Evolutionary conservation across 2,113 vertebrate species (phyloP), one percentile per base, ranked within the genome.

Genomic region (Oryzias celebensis): DNA sequence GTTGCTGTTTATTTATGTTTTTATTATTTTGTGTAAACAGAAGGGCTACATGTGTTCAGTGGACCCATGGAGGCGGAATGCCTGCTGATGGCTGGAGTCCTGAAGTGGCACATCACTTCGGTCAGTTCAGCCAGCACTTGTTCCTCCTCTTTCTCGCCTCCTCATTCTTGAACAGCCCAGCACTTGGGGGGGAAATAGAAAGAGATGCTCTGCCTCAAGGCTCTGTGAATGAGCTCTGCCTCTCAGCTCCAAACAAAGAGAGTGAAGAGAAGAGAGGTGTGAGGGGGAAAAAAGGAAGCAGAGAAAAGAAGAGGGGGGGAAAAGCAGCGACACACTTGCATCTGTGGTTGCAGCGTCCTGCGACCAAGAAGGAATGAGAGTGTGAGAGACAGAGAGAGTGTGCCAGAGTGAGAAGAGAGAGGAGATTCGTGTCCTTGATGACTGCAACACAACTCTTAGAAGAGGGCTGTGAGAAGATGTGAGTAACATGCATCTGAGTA

Each of bases 391-490:
- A 72, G 67, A 63, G 75, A 72, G 76, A 76, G 75, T 61, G 68
- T 77, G 71, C 69, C 73, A 78, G 73, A 75, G 80, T 79, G 69
- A 77, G 71, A 68, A 65, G 81, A 82, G 83, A 87, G 86, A 87
- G 85, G 92, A 93, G 90, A 91, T 95, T 85, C 66, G 94, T 96
- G 96, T 96, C 96, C 96, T 98, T 98, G 96, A 98, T 84, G 97
- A 94, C 94, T 95, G 95, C 95, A 96, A 92, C 94, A 85, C 94
- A 96, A 97, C 93, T 98, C 96, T 96, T 94, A 93, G 94, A 95
- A 95, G 94, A 94, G 87, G 91, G 93, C 93, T 91, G 91, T 94
- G 87, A 91, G 93, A 95, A 91, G 88, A 89, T 92, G 96, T 98
- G 92, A 98, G 96, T 98, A 97, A 84, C 88, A 88, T 90, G 91